phyloP scores from a whole-genome alignment of 2,797 vertebrate genomes.

The Periophthalmus magnuspinnatus region DNA sequence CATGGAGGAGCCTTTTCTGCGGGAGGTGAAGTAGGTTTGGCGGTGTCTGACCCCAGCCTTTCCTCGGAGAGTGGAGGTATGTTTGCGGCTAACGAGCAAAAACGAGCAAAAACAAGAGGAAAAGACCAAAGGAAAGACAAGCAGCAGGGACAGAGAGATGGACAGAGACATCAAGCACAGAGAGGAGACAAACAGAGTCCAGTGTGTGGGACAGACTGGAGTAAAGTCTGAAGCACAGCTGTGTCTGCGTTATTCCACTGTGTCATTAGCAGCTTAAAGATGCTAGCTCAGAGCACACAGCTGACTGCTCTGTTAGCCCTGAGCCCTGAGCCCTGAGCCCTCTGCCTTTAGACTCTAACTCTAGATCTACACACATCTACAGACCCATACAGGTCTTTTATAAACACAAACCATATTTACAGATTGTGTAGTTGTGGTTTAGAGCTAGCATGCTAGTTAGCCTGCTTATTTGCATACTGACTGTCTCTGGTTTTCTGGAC shows the following conservation, averaged over 20 bases:
- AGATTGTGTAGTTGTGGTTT: background rate
- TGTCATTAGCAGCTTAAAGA: conserved; percentile 21
- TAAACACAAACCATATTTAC: background rate
- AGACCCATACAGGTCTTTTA: background rate
- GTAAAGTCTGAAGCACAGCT: background rate
- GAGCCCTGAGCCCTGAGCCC: no score
- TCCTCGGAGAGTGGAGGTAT: conserved; percentile 33
- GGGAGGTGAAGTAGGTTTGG: conserved; percentile 28
- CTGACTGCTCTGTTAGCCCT: conserved; percentile 29
- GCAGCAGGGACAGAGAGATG: conserved; percentile 22
- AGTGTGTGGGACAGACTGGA: background rate
- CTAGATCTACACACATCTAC: background rate
- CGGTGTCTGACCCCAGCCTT: conserved; percentile 40
- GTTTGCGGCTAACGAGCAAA: conserved; percentile 26
- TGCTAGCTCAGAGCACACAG: conserved; percentile 30
- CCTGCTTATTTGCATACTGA: conserved; percentile 26
- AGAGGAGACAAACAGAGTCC: background rate
- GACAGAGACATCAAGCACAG: conserved; percentile 28
- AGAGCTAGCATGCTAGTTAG: conserved; percentile 13
- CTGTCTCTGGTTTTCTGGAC: background rate
- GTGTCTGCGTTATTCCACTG: background rate
- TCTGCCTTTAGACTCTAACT: conserved; percentile 11
- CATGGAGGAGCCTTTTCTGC: conserved; percentile 3
- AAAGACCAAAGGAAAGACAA: conserved; percentile 21
- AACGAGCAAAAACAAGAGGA: no score